Conservation (phyloP, 2,888 invertebrate genomes). For the Xestia ashworthii region DNA sequence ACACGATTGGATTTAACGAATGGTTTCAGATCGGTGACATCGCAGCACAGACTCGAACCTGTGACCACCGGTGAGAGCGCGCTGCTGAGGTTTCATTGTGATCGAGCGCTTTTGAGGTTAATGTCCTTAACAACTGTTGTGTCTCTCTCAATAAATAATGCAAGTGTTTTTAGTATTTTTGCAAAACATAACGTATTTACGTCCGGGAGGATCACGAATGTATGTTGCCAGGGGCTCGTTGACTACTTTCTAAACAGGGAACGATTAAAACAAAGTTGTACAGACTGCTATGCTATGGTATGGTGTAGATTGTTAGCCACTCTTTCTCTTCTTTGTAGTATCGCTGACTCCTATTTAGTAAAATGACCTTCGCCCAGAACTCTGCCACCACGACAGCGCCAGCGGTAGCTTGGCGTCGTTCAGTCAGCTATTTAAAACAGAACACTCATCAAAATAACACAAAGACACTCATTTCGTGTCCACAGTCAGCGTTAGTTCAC, state of each 20-base stretch:
- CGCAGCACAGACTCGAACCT: slow-evolving; percentile 15
- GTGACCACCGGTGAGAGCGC: slow-evolving; percentile 8
- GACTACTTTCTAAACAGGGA: neutral
- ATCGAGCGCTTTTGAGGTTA: neutral
- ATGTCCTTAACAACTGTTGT: neutral
- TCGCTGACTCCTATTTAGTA: neutral
- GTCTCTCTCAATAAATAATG: neutral
- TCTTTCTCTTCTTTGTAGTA: neutral
- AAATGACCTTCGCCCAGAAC: neutral
- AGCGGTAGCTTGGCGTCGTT: neutral
- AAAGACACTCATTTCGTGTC: neutral
- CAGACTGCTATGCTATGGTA: neutral
- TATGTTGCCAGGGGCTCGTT: no score
- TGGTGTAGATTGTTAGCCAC: neutral
- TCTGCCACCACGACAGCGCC: neutral
- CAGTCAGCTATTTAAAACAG: neutral
- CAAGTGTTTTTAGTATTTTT: neutral
- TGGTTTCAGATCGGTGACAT: slow-evolving; percentile 26
- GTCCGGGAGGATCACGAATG: neutral
- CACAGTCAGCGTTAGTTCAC: slow-evolving; percentile 26
- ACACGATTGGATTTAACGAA: slow-evolving; percentile 64
- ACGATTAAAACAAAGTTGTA: neutral
- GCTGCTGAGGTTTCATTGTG: slow-evolving; percentile 3
- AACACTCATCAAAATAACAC: slow-evolving; percentile 1
- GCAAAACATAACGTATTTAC: neutral